Evolutionary conservation across 2,888 invertebrate species (phyloP).

Genomic region (Eupeodes latifasciatus): DNA sequence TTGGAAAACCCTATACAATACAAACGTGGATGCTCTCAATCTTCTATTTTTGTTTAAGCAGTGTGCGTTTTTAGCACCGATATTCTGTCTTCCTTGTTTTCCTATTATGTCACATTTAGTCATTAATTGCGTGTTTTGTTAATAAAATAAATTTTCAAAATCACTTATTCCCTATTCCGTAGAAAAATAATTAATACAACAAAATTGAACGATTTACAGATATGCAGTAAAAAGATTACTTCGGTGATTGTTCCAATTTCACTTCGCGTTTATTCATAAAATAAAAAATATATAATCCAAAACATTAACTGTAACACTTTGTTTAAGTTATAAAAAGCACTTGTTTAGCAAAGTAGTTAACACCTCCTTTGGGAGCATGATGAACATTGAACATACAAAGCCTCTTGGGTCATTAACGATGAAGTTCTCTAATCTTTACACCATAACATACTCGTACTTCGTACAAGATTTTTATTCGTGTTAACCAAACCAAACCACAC

Average conservation of each 20-base stretch:
- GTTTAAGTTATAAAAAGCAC: conserved; percentile 8
- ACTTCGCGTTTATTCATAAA: background rate
- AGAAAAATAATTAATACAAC: no score
- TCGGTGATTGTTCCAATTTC: background rate
- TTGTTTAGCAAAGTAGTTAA: conserved; percentile 40
- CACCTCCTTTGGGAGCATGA: conserved; percentile 14
- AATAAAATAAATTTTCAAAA: no score
- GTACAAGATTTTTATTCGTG: conserved; percentile 8
- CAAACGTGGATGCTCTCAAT: no score
- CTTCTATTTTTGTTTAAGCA: no score
- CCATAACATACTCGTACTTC: background rate
- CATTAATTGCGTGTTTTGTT: no score
- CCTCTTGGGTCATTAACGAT: background rate
- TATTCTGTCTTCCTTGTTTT: no score
- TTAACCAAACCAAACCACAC: background rate
- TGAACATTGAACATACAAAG: background rate
- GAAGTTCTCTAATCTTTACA: conserved; percentile 23
- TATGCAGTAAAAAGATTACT: background rate
- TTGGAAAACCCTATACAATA: no score
- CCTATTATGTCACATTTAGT: no score
- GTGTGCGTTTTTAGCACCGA: no score
- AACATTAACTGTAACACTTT: conserved; percentile 3
- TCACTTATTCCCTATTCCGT: no score
- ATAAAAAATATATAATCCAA: background rate
- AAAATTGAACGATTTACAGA: background rate